These are phyloP conservation scores for Chrysoperla carnea DNA, from an alignment of 1,140 invertebrate species.

Conservation along the genomic window DNA sequence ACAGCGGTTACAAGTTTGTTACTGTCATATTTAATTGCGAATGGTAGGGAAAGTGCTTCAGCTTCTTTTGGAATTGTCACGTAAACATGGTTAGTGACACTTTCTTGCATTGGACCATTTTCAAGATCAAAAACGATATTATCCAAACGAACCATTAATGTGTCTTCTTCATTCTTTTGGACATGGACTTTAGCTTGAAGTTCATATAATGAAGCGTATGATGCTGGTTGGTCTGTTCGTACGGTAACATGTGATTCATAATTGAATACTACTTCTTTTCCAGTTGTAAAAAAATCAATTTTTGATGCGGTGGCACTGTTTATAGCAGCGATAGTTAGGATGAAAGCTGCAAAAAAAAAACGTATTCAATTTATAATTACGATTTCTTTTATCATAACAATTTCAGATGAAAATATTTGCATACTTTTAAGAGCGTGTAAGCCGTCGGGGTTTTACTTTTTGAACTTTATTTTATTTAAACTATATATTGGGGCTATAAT, in stretches of 20 bases:
- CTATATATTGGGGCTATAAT: too few relatives aligned
- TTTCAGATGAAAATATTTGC: too few relatives aligned
- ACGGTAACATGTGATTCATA: slow-evolving; percentile 19
- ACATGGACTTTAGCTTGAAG: slow-evolving; percentile 19
- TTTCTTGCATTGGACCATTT: slow-evolving; percentile 14
- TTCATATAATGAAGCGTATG: slow-evolving; percentile 18
- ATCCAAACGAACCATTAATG: slow-evolving; percentile 12
- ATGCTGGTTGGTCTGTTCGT: slow-evolving; percentile 17
- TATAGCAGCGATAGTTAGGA: too few relatives aligned
- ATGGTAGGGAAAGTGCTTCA: slow-evolving; percentile 14
- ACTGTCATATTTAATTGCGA: slow-evolving; percentile 17
- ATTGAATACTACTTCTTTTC: slow-evolving; percentile 20
- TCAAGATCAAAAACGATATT: slow-evolving; percentile 19
- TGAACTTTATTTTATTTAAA: too few relatives aligned
- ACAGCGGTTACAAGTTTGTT: slow-evolving; percentile 11
- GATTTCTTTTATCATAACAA: too few relatives aligned
- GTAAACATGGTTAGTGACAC: background rate
- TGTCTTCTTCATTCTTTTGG: slow-evolving; percentile 11
- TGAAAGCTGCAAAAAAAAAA: too few relatives aligned
- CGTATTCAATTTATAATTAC: too few relatives aligned
- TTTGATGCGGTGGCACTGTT: too few relatives aligned
- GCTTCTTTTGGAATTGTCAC: slow-evolving; percentile 9
- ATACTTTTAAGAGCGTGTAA: too few relatives aligned
- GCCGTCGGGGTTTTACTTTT: too few relatives aligned
- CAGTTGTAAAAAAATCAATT: slow-evolving; percentile 11